Evolutionary conservation across 2,113 vertebrate genomes (phyloP), one percentile per base, ranked within the genome.

Genomic region (Alouatta palliata): DNA sequence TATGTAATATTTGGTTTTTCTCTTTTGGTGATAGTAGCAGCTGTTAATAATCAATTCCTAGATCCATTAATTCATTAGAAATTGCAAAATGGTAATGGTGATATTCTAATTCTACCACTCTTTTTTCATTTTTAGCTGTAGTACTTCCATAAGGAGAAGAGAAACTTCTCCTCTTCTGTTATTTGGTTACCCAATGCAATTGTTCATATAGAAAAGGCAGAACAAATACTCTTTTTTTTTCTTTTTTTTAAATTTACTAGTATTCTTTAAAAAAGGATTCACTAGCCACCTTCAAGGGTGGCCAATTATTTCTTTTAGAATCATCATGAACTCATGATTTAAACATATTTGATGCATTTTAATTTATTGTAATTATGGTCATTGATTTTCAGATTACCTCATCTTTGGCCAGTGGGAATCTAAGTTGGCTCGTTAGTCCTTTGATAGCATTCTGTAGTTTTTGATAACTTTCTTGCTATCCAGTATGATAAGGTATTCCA

Each of bases 401-500:
- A 32, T 66, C 30, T 40, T 77, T 90, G 73, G 61, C 45, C 40
- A 40, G 27, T 30, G 43, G 23, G 68, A 71, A 47, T 30, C 11
- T 71, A 66, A 82, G 23, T 68, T 79, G 68, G 23, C 61, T 73
- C 49, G 35, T 35, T 32, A 35, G 70, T 71, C 58, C 19, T 88
- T 71, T 32, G 45, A 32, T 47, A 84, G 21, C 52, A 7, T 89
- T 70, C 2, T 23, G 2, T 68, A 20, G 64, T 37, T 56, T 90
- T 77, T 85, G 64, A 52, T 70, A 47, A 87, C 40, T 43, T 89
- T 90, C 81, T 91, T 30, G 8, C 25, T 80, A 76, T 71, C 77
- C 90, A 75, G 19, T 20, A 25, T 49, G 80, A 81, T 56, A 85
- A 96, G 91, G 73, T 68, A 91, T 87, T 96, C 91, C 61, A 73